These are phyloP conservation scores for Xanthorhoe spadicearia DNA, from an alignment of 2,888 invertebrate species.

Conservation along the genomic window DNA sequence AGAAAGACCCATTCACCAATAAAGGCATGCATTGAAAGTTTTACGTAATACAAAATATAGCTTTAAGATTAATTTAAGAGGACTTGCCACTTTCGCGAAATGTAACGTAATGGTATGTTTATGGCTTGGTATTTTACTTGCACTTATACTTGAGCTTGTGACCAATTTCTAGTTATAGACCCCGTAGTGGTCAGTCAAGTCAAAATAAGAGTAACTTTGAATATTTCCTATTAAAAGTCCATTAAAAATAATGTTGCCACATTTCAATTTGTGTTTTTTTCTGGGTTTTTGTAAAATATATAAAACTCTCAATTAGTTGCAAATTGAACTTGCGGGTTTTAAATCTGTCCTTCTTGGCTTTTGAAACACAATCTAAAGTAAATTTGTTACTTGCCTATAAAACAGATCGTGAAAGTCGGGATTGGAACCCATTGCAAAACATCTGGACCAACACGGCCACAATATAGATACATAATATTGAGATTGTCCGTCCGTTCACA, in stretches of 20 bases:
- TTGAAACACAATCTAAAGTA: too few relatives aligned
- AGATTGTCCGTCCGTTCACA: slow-evolving; percentile 26
- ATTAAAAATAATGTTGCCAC: too few relatives aligned
- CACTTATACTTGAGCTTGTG: too few relatives aligned
- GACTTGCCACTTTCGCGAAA: slow-evolving; percentile 14
- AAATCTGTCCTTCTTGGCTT: too few relatives aligned
- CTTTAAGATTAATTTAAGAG: slow-evolving; percentile 23
- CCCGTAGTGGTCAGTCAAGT: too few relatives aligned
- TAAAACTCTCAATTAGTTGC: too few relatives aligned
- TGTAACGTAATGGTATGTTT: background rate
- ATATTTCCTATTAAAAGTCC: too few relatives aligned
- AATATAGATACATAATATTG: background rate
- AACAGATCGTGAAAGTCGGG: background rate
- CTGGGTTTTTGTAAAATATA: too few relatives aligned
- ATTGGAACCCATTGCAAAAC: background rate
- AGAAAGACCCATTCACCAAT: slow-evolving; percentile 22
- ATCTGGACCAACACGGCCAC: background rate
- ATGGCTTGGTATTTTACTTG: background rate
- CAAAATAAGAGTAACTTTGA: too few relatives aligned
- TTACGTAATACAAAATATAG: slow-evolving; percentile 31
- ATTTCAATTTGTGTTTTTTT: too few relatives aligned
- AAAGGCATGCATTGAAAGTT: slow-evolving; percentile 24
- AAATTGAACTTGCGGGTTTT: too few relatives aligned
- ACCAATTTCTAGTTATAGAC: too few relatives aligned
- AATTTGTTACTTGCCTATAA: background rate